Percentiles rank a stretch among this genome's conserved stretches.
Conservation (phyloP, 92 coral and sea anemone species). For the Pocillopora meandrina region DNA sequence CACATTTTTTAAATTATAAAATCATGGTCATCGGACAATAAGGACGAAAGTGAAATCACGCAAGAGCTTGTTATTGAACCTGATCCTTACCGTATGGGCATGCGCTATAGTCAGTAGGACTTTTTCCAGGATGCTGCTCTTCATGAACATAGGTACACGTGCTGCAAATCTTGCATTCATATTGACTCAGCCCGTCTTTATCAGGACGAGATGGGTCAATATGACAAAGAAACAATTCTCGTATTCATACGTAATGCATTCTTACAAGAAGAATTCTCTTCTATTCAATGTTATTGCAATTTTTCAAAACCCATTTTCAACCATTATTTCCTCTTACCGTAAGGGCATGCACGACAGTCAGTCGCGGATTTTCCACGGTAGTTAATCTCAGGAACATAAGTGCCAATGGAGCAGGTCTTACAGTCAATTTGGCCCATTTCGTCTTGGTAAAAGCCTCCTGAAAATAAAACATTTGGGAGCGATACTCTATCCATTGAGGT, state of each 20-base stretch:
- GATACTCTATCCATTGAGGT: too few relatives aligned
- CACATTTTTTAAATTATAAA: too few relatives aligned
- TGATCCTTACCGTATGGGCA: not conserved
- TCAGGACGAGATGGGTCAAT: not conserved
- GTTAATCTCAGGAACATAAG: not conserved
- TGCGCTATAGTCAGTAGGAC: not conserved
- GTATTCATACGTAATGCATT: too few relatives aligned
- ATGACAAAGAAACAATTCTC: too few relatives aligned
- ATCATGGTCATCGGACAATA: too few relatives aligned
- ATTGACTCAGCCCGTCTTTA: not conserved
- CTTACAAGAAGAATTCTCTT: too few relatives aligned
- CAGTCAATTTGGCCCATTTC: not conserved
- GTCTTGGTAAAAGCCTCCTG: constrained; percentile 6
- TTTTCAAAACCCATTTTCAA: too few relatives aligned
- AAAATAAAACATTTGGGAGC: not conserved
- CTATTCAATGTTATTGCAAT: too few relatives aligned
- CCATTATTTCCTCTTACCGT: not conserved
- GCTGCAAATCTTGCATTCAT: not conserved
- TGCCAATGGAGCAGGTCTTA: not conserved
- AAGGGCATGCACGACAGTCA: not conserved
- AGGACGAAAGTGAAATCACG: too few relatives aligned
- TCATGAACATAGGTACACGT: not conserved
- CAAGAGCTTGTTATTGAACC: too few relatives aligned
- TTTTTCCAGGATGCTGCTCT: not conserved
- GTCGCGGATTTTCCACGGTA: not conserved